Base-by-base conservation (phyloP, 2,888 invertebrate species). In the Notodonta ziczac region DNA sequence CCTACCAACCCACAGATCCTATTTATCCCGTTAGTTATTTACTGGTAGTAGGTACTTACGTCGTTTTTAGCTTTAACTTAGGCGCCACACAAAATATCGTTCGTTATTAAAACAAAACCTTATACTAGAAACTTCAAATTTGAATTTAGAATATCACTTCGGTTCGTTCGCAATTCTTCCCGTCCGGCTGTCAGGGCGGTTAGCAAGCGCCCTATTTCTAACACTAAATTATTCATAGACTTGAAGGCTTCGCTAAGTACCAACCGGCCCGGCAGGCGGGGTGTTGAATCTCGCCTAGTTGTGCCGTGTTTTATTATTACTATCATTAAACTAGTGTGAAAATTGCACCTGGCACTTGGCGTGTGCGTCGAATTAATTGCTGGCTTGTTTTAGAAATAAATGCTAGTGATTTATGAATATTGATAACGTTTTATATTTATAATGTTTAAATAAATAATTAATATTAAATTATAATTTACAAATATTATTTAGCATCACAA, bases 181-280 rank as follows among this genome's bases (percentile, higher is more conserved):
- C 16, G 60, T 39, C 69, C 63, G 73, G 74, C 69, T 69, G 82
- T 83, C 77, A 63, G 76, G 50, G 57, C 16, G 67, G 78, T 77
- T 73, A 75, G 79, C 76, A 77, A 78, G 78, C 85, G 81, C 75
- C 87, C 85, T 85, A 86, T 87, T 87, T 85, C 87, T 87, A 86
- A 84, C 73, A 79, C 84, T 87, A 86, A 88, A 89, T 86, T 87
- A 89, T 89, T 88, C 87, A 89, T 81, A 79, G 79, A 76, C 77
- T 82, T 77, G 81, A 84, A 86, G 85, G 78, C 84, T 81, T 71
- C 76, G 72, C 85, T 87, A 84, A 88, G 86, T 81, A 80, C 63
- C 60, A 59, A 57, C 78, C 64, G 64, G 66, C 67, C 74, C 71
- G 69, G 68, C 72, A 61, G 70, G 63, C 60, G 66, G 66, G 60